These are phyloP conservation scores for Paratilapia polleni DNA, from an alignment of 2,113 vertebrate genomes.

Conservation along the genomic window DNA sequence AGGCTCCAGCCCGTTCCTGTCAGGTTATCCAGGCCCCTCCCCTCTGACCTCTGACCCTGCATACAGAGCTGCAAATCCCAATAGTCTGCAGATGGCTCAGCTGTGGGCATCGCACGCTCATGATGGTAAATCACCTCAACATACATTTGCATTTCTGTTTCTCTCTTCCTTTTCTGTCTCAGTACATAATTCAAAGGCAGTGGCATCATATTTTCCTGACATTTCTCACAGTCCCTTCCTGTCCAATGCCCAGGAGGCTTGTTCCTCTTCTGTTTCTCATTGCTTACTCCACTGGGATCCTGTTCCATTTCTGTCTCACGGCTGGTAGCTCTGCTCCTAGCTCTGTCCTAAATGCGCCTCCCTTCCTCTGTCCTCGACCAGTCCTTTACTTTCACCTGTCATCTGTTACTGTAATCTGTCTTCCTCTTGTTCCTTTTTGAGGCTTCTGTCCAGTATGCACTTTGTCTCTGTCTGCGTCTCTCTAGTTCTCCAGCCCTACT, in stretches of 20 bases:
- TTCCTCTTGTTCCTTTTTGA: conserved; percentile 45
- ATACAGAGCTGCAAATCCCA: conserved; percentile 84
- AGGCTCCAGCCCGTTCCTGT: conserved; percentile 82
- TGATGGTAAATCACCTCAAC: conserved; percentile 76
- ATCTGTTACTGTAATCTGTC: conserved; percentile 55
- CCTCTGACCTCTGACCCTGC: conserved; percentile 80
- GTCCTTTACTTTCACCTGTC: conserved; percentile 39
- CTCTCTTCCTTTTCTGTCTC: not conserved
- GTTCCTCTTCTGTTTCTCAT: conserved; percentile 38
- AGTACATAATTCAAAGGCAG: conserved; percentile 15
- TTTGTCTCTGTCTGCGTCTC: conserved; percentile 15
- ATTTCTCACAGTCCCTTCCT: conserved; percentile 15
- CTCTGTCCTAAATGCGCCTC: conserved; percentile 64
- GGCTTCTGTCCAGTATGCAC: conserved; percentile 16
- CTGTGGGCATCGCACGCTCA: conserved; percentile 82
- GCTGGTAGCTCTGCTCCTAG: conserved; percentile 24
- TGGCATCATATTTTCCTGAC: conserved; percentile 2
- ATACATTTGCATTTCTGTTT: not conserved
- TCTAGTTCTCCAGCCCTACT: conserved; percentile 32
- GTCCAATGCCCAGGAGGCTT: conserved; percentile 50
- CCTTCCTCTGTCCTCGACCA: conserved; percentile 43
- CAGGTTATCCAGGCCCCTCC: conserved; percentile 83
- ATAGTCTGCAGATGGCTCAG: conserved; percentile 86
- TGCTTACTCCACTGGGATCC: conserved; percentile 54
- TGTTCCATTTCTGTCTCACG: conserved; percentile 66